phyloP scores from a whole-genome alignment of 1,140 invertebrate species.

The Bursaphelenchus mucronatus region DNA sequence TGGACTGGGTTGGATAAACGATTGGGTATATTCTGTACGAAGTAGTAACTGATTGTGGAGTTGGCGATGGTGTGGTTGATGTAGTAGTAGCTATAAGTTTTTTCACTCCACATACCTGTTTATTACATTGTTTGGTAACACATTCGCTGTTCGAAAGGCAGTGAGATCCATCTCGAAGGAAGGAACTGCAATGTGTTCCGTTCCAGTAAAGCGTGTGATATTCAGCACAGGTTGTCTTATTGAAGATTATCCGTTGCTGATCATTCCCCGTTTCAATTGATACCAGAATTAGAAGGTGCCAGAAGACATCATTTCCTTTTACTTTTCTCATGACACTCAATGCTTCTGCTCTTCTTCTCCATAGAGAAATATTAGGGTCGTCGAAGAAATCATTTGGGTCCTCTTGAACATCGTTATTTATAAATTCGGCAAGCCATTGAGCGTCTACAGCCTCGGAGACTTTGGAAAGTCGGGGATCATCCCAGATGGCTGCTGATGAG shows the following conservation, averaged over 20 bases:
- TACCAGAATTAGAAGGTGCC: slow-evolving; percentile 26
- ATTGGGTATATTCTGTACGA: neutral
- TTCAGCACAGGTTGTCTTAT: too few relatives aligned
- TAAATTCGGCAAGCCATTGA: slow-evolving; percentile 18
- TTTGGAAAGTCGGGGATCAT: neutral
- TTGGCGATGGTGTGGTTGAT: too few relatives aligned
- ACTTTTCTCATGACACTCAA: slow-evolving; percentile 11
- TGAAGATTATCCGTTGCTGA: neutral
- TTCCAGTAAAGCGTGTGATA: too few relatives aligned
- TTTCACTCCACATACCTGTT: too few relatives aligned
- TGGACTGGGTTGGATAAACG: slow-evolving; percentile 1
- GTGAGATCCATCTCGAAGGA: too few relatives aligned
- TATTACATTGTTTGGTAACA: too few relatives aligned
- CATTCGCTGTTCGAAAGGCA: too few relatives aligned
- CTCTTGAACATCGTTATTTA: neutral
- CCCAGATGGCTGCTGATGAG: slow-evolving; percentile 1
- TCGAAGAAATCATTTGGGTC: slow-evolving; percentile 20
- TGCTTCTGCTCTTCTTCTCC: slow-evolving; percentile 9
- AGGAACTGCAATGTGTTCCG: too few relatives aligned
- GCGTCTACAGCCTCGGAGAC: slow-evolving; percentile 9
- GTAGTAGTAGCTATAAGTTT: too few relatives aligned
- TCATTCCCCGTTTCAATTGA: slow-evolving; percentile 24
- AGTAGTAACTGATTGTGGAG: too few relatives aligned
- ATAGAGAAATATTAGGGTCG: slow-evolving; percentile 10
- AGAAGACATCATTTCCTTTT: slow-evolving; percentile 22